phyloP scores from a whole-genome alignment of 2,113 vertebrate species.

The Notechis scutatus region DNA sequence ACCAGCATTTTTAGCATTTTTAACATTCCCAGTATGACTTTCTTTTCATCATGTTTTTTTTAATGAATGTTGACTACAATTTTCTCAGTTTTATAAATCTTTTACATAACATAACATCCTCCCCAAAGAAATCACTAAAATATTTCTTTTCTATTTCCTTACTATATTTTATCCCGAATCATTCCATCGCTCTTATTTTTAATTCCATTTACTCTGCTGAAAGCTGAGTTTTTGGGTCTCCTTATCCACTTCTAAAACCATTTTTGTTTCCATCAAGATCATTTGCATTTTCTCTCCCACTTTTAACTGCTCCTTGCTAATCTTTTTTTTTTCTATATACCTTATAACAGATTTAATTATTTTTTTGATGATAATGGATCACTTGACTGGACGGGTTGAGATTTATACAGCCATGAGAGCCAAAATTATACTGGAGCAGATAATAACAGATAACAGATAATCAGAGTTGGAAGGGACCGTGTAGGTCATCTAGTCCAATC shows the following conservation, averaged over 20 bases:
- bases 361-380: no score
- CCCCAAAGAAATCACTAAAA: not conserved
- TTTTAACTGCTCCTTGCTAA: not conserved
- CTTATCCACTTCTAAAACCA: not conserved
- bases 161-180: not conserved
- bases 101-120: not conserved
- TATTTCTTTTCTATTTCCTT: not conserved
- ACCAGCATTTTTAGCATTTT: not conserved
- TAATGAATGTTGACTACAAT: not conserved
- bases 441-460: no score
- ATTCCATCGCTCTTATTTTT: not conserved
- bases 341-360: not conserved
- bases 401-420: no score
- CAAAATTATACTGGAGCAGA: no score
- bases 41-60: not conserved
- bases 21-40: not conserved
- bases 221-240: not conserved
- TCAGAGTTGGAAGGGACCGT: no score
- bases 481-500: no score
- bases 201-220: not conserved
- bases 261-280: not conserved
- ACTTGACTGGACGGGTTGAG: no score
- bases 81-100: not conserved
- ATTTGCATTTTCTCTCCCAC: not conserved
- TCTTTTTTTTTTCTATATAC: not conserved